These are phyloP conservation scores for Myripristis murdjan DNA, from an alignment of 2,797 vertebrate species.

Conservation along the genomic window DNA sequence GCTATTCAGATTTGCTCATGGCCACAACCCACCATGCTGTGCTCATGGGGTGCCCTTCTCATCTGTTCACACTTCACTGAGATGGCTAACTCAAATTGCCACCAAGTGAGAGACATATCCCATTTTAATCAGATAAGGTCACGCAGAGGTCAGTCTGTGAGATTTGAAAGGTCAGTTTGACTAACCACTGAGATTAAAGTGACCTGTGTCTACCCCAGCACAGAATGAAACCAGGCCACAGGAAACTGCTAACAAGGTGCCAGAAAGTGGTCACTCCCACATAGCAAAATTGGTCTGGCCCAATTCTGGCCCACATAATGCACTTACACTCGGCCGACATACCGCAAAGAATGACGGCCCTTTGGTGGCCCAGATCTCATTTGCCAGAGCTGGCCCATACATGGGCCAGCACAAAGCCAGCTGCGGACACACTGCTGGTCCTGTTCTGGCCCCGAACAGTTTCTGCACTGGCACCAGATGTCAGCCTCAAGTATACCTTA, in stretches of 20 bases:
- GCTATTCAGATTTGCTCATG: background rate
- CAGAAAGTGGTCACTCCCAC: conserved; percentile 18
- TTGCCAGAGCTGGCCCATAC: too few species aligned
- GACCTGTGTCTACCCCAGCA: conserved; percentile 49
- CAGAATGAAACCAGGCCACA: conserved; percentile 45
- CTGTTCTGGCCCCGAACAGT: too few species aligned
- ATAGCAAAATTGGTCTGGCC: too few species aligned
- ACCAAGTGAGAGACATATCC: conserved; percentile 46
- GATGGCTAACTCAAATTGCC: conserved; percentile 26
- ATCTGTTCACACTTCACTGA: conserved; percentile 33
- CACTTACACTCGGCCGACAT: too few species aligned
- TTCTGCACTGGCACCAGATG: too few species aligned
- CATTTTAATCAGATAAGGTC: conserved; percentile 58
- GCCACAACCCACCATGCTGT: conserved; percentile 24
- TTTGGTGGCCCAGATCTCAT: too few species aligned
- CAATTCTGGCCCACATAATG: too few species aligned
- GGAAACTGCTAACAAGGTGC: conserved; percentile 37
- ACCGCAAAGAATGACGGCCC: too few species aligned
- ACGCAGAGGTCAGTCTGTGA: conserved; percentile 48
- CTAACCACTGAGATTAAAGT: conserved; percentile 67
- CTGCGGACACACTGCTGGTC: too few species aligned
- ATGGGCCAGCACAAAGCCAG: too few species aligned
- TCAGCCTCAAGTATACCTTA: too few species aligned
- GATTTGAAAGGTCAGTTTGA: conserved; percentile 64
- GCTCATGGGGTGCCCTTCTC: conserved; percentile 33